These are phyloP conservation scores for Erannis defoliaria DNA, from an alignment of 2,888 invertebrate species.

Conservation along the genomic window DNA sequence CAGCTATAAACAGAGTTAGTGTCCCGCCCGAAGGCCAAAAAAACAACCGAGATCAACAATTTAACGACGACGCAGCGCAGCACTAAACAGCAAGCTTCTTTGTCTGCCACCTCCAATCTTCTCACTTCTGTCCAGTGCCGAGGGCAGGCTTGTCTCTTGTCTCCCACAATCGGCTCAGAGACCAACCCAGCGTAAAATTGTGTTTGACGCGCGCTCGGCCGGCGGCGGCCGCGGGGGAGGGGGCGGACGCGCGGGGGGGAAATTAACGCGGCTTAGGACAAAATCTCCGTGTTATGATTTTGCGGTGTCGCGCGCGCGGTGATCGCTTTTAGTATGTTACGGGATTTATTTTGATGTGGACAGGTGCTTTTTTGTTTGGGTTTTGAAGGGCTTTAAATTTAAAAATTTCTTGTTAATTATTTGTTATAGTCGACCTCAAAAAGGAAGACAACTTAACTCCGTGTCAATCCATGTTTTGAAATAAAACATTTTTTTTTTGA, in stretches of 20 bases:
- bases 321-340: conserved; percentile 74
- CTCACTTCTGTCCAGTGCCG: conserved; percentile 34
- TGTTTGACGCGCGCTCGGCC: conserved; percentile 81
- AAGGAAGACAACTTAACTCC: too few relatives aligned
- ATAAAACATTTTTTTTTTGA: too few relatives aligned
- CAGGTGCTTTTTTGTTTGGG: conserved; percentile 57
- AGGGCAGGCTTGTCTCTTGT: conserved; percentile 78
- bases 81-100: not conserved
- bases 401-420: not conserved
- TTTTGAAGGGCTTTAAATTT: not conserved
- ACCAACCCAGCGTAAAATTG: conserved; percentile 82
- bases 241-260: conserved; percentile 43
- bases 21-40: too few relatives aligned
- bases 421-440: too few relatives aligned
- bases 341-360: conserved; percentile 55
- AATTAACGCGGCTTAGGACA: conserved; percentile 81
- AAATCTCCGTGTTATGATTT: conserved; percentile 82
- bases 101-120: conserved; percentile 51
- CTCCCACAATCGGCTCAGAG: conserved; percentile 85
- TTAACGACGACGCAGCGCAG: not conserved
- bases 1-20: too few relatives aligned
- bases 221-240: conserved; percentile 36
- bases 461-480: too few relatives aligned
- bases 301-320: conserved; percentile 62
- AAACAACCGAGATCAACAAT: too few relatives aligned